Conservation (phyloP, 2,888 invertebrate genomes). For the Dusona sp. region DNA sequence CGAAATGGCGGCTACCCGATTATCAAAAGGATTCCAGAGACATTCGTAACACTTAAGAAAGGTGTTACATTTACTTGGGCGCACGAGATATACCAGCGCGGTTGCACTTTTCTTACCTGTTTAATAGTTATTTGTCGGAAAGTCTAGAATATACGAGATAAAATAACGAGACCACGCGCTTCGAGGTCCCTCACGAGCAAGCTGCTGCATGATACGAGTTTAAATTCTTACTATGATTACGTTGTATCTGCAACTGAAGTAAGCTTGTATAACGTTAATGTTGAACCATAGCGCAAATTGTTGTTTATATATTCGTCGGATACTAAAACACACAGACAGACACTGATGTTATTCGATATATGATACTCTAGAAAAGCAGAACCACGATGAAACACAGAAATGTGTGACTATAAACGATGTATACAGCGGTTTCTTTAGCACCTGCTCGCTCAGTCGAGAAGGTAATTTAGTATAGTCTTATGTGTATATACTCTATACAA, state of each 20-base stretch:
- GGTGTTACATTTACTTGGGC: slow-evolving; percentile 56
- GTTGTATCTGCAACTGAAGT: slow-evolving; percentile 8
- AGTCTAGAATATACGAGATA: slow-evolving; percentile 32
- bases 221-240: slow-evolving; percentile 54
- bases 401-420: slow-evolving; percentile 68
- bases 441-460: slow-evolving; percentile 63
- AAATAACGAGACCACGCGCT: slow-evolving; percentile 47
- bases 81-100: slow-evolving; percentile 39
- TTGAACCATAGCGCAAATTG: slow-evolving; percentile 58
- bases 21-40: slow-evolving; percentile 57
- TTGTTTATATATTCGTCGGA: slow-evolving; percentile 52
- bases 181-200: neutral
- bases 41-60: slow-evolving; percentile 59
- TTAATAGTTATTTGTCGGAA: slow-evolving; percentile 62
- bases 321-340: slow-evolving; percentile 8
- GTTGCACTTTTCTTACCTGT: slow-evolving; percentile 39
- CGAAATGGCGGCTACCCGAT: slow-evolving; percentile 27
- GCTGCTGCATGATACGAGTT: slow-evolving; percentile 43
- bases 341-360: slow-evolving; percentile 45
- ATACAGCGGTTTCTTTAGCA: slow-evolving; percentile 64
- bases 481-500: neutral
- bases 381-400: slow-evolving; percentile 54
- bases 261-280: slow-evolving; percentile 57
- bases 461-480: slow-evolving; percentile 61
- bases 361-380: slow-evolving; percentile 46